These are phyloP conservation scores for Natator depressus DNA, from an alignment of 2,113 vertebrate genomes.

Conservation along the genomic window DNA sequence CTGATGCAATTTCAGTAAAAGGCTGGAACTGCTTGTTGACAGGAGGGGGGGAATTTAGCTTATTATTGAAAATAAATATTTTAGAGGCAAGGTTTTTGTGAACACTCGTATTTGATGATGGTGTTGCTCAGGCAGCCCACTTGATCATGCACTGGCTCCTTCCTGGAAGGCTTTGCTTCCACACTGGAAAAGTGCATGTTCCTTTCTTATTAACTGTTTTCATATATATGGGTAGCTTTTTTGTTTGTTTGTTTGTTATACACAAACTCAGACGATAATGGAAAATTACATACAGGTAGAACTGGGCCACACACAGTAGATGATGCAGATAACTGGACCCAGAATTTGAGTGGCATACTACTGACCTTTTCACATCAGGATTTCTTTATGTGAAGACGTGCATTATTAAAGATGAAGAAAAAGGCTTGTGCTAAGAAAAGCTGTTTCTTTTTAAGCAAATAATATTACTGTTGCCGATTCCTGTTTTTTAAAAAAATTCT, in stretches of 20 bases:
- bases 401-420: neutral
- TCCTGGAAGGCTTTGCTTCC: neutral
- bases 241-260: neutral
- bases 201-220: neutral
- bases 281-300: neutral
- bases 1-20: neutral
- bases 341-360: neutral
- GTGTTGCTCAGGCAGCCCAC: neutral
- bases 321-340: neutral
- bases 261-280: neutral
- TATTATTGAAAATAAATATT: fast-evolving
- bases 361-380: neutral
- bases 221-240: neutral
- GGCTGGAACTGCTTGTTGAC: neutral
- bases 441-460: neutral
- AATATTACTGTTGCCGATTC: neutral
- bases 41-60: neutral
- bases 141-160: neutral
- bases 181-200: neutral
- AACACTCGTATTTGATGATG: neutral
- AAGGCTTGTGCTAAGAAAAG: neutral
- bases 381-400: neutral
- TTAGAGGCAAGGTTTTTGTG: neutral
- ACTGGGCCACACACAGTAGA: neutral
- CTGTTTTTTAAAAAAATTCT: neutral